A percentile compares a stretch with the other conserved stretches of the same genome.
Evolutionary conservation across 2,797 vertebrate species (phyloP).

Genomic region (Cichlasoma orientale): DNA sequence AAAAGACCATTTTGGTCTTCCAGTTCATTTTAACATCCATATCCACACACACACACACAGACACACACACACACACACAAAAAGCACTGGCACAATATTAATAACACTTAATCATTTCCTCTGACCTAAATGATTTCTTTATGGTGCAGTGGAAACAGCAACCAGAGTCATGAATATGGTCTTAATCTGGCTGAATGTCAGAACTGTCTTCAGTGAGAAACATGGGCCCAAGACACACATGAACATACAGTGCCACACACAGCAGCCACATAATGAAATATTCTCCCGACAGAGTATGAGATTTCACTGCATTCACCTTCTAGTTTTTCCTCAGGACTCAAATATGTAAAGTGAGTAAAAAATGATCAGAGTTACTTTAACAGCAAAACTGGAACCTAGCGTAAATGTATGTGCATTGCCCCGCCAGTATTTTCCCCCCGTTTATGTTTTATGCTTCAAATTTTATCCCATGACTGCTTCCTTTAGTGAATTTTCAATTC

Average conservation of each 20-base stretch:
- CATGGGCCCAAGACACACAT: conserved; percentile 9
- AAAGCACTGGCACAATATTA: conserved; percentile 66
- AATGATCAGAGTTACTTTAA: conserved; percentile 25
- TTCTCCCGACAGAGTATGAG: conserved; percentile 5
- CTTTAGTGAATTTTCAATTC: conserved; percentile 66
- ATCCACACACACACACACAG: conserved; percentile 32
- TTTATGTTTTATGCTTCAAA: conserved; percentile 59
- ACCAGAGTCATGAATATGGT: conserved; percentile 59
- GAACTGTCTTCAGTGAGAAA: conserved; percentile 31
- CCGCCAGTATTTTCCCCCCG: conserved; percentile 19
- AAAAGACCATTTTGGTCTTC: conserved; percentile 67
- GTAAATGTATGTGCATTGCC: conserved; percentile 43
- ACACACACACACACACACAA: not conserved
- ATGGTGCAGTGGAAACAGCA: conserved; percentile 72
- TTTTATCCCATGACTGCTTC: conserved; percentile 58
- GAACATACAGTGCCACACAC: conserved; percentile 23
- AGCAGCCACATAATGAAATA: conserved; percentile 40
- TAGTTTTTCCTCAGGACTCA: conserved; percentile 7
- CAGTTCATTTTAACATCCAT: conserved; percentile 65
- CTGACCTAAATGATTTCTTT: conserved; percentile 70
- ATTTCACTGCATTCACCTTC: conserved; percentile 16
- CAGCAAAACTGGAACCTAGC: conserved; percentile 39
- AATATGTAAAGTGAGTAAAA: conserved; percentile 29
- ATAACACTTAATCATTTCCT: conserved; percentile 75
- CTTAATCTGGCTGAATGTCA: conserved; percentile 61